phyloP scores from a whole-genome alignment of 2,797 vertebrate genomes.

The Rhinichthys osculus region DNA sequence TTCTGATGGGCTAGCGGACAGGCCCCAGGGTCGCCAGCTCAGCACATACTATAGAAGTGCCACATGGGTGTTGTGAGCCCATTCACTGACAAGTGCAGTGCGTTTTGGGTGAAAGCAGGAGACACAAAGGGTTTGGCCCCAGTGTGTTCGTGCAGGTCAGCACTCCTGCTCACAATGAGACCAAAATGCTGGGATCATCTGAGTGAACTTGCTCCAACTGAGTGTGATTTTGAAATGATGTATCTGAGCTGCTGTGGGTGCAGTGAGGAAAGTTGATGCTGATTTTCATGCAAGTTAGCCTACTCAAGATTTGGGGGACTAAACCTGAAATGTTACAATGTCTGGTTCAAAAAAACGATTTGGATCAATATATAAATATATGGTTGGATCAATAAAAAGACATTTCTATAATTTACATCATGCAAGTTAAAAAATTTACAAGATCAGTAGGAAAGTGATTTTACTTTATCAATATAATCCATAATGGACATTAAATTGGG shows the following conservation, averaged over 20 bases:
- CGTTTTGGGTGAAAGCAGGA: constrained; percentile 52
- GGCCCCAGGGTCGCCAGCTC: constrained; percentile 69
- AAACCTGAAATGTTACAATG: neutral
- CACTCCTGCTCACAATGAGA: constrained; percentile 77
- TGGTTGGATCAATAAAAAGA: neutral
- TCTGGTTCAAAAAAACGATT: neutral
- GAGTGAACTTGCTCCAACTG: constrained; percentile 22
- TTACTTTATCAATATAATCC: neutral
- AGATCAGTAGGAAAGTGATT: neutral
- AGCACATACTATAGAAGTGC: constrained; percentile 75
- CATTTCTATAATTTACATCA: neutral
- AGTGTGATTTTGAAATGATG: neutral
- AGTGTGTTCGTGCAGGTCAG: constrained; percentile 79
- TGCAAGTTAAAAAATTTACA: too few species aligned
- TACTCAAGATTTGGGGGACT: neutral
- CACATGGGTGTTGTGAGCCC: constrained; percentile 33
- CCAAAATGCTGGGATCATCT: constrained; percentile 76
- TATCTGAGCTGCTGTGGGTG: constrained; percentile 7
- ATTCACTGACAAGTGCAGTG: constrained; percentile 41
- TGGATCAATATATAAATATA: too few species aligned
- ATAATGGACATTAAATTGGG: neutral
- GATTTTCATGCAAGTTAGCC: neutral
- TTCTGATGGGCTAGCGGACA: neutral
- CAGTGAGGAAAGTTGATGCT: neutral
- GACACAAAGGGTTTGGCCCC: constrained; percentile 69